Percentiles rank a stretch among this genome's conserved stretches.
Evolutionary conservation across 2,797 vertebrate species (phyloP).

Genomic region (Geotria australis): DNA sequence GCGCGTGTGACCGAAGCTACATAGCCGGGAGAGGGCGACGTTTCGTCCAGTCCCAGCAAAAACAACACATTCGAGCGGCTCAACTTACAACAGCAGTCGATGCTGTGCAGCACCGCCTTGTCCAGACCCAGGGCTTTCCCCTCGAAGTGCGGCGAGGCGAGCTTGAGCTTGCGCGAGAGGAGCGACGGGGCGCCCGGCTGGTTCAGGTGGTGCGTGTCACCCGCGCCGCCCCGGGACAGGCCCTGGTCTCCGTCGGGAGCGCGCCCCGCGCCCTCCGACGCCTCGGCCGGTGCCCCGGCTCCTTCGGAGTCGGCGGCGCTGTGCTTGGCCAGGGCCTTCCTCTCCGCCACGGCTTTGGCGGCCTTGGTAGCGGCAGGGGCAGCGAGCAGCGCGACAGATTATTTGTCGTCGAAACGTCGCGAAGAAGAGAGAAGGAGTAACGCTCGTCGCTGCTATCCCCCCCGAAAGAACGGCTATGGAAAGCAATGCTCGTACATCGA

Average conservation of each 20-base stretch:
- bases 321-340: constrained; percentile 36
- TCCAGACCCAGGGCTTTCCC: constrained; percentile 82
- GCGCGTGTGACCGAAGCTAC: too few species aligned
- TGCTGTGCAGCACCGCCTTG: constrained; percentile 85
- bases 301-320: constrained; percentile 40
- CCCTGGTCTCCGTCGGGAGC: constrained; percentile 44
- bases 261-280: constrained; percentile 24
- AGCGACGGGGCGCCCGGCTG: constrained; percentile 9
- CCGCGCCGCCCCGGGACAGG: constrained; percentile 33
- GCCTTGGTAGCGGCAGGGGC: too few species aligned
- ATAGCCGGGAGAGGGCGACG: too few species aligned
- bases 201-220: constrained; percentile 16
- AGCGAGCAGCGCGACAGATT: too few species aligned
- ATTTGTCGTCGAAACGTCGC: too few species aligned
- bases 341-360: constrained; percentile 49
- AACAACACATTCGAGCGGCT: too few species aligned
- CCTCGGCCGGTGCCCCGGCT: constrained; percentile 25
- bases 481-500: too few species aligned
- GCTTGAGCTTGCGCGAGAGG: constrained; percentile 61
- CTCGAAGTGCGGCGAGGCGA: constrained; percentile 57
- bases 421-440: too few species aligned
- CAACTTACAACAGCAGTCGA: constrained; percentile 80
- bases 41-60: too few species aligned
- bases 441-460: too few species aligned
- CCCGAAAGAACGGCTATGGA: too few species aligned